Evolutionary conservation across 1,140 invertebrate genomes (phyloP).

Genomic region (Pararge aegeria): DNA sequence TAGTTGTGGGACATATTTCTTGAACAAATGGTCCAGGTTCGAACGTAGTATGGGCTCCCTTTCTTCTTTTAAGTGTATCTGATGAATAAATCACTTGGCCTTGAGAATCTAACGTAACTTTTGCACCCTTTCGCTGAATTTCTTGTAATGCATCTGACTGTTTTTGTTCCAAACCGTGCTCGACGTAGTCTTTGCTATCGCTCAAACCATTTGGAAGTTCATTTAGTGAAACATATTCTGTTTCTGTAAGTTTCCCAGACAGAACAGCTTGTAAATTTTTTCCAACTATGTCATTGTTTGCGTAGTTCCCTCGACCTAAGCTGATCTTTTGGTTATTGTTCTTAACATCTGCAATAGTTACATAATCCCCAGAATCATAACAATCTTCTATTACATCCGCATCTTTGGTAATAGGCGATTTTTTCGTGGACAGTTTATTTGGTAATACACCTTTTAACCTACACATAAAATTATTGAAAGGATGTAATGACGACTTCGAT

Average conservation of each 20-base stretch:
- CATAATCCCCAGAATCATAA: constrained; percentile 87
- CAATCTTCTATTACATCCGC: constrained; percentile 56
- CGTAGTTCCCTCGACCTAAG: constrained; percentile 74
- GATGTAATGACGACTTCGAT: constrained; percentile 77
- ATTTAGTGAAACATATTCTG: constrained; percentile 90
- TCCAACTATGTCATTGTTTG: constrained; percentile 81
- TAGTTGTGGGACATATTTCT: constrained; percentile 78
- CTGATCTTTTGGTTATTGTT: constrained; percentile 85
- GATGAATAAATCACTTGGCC: constrained; percentile 95
- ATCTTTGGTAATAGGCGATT: constrained; percentile 77
- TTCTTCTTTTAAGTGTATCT: constrained; percentile 90
- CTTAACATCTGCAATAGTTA: constrained; percentile 90
- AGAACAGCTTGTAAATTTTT: constrained; percentile 80
- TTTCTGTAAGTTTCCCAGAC: constrained; percentile 81
- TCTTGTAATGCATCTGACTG: constrained; percentile 49
- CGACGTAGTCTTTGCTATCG: constrained; percentile 67
- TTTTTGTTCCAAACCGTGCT: constrained; percentile 63
- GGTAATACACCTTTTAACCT: constrained; percentile 83
- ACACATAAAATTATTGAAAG: constrained; percentile 83
- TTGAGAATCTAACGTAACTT: constrained; percentile 92
- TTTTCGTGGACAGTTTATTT: constrained; percentile 77
- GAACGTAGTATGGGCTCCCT: constrained; percentile 91
- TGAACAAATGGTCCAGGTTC: constrained; percentile 90
- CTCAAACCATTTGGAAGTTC: constrained; percentile 85
- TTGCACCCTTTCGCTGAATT: constrained; percentile 83